Percentiles rank a stretch among this genome's conserved stretches.
Evolutionary conservation across 1,140 invertebrate species (phyloP).

Genomic region (Lepidurus arcticus): DNA sequence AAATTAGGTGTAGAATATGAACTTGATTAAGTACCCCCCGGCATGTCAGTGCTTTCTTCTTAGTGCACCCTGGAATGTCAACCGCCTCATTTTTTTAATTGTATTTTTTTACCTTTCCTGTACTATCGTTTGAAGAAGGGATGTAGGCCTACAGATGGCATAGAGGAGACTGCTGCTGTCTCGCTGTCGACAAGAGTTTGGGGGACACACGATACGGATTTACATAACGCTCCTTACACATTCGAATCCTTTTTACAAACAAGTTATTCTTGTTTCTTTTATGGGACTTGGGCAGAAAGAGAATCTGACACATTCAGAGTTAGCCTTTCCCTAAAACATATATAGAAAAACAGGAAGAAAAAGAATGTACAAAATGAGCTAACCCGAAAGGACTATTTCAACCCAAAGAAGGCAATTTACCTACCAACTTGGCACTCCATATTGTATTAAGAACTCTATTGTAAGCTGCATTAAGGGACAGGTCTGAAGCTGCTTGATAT

Average conservation of each 20-base stretch:
- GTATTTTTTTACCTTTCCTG: background rate
- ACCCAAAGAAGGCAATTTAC: too few relatives aligned
- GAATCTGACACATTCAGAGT: background rate
- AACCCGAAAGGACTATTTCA: too few relatives aligned
- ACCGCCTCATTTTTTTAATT: background rate
- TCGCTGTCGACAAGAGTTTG: background rate
- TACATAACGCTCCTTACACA: slow-evolving; percentile 10
- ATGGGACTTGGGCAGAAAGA: background rate
- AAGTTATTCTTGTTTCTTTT: slow-evolving; percentile 22
- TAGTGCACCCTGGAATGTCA: background rate
- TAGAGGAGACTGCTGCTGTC: background rate
- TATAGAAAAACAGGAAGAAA: too few relatives aligned
- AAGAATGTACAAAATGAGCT: too few relatives aligned
- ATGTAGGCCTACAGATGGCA: slow-evolving; percentile 16
- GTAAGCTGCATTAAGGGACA: too few relatives aligned
- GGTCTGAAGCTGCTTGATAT: too few relatives aligned
- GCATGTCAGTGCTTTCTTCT: background rate
- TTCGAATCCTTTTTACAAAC: slow-evolving; percentile 12
- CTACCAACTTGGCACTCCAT: too few relatives aligned
- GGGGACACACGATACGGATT: slow-evolving; percentile 13
- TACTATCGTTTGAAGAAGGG: background rate
- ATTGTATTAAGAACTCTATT: too few relatives aligned
- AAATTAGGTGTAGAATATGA: background rate
- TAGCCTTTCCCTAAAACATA: background rate
- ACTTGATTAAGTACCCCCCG: background rate